These are phyloP conservation scores for Molossus molossus DNA, from an alignment of 2,797 vertebrate genomes.

Conservation along the genomic window DNA sequence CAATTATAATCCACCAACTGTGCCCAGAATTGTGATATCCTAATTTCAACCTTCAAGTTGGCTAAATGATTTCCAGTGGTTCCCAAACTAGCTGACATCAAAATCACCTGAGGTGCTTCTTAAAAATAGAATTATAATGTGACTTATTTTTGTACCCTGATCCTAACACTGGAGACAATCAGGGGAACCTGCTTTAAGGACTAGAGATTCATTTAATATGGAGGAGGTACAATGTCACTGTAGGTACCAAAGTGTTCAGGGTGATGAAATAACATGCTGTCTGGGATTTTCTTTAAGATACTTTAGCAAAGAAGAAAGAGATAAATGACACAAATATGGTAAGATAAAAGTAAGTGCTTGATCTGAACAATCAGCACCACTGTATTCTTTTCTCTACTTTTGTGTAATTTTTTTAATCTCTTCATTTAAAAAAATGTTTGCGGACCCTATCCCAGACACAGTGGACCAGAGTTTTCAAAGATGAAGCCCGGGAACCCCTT, in stretches of 20 bases:
- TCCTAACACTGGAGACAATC: not conserved
- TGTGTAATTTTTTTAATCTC: constrained; percentile 21
- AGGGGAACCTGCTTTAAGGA: not conserved
- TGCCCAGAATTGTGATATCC: constrained; percentile 39
- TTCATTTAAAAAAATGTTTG: not conserved
- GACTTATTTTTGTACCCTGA: not conserved
- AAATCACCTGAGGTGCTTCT: not conserved
- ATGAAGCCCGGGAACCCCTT: not conserved
- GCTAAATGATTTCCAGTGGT: constrained; percentile 53
- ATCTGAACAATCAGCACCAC: not conserved
- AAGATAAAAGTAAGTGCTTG: not conserved
- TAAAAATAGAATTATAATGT: constrained; percentile 3
- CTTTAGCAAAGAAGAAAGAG: constrained; percentile 11
- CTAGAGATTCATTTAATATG: not conserved
- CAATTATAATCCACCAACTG: constrained; percentile 32
- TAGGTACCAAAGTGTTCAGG: not conserved
- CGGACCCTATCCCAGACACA: not conserved
- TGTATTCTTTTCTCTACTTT: not conserved
- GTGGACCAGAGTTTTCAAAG: not conserved
- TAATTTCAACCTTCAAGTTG: constrained; percentile 48
- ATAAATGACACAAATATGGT: not conserved
- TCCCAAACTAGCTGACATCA: constrained; percentile 31
- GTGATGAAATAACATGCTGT: not conserved
- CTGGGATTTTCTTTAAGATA: not conserved
- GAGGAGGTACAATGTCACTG: not conserved